phyloP scores from a whole-genome alignment of 2,888 invertebrate species.

The Stomorhina lunata region DNA sequence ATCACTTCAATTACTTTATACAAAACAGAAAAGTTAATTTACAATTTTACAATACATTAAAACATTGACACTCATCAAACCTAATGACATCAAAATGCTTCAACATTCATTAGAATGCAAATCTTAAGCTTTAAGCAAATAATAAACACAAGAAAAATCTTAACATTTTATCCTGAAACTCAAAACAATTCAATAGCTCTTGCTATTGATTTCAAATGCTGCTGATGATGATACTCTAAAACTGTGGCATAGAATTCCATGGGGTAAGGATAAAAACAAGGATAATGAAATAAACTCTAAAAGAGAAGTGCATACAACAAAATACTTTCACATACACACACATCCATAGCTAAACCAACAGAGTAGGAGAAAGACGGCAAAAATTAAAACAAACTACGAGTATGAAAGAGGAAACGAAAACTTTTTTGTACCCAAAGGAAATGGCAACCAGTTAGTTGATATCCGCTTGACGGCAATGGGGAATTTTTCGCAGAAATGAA shows the following conservation, averaged over 20 bases:
- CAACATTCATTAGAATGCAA: no score
- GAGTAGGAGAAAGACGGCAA: background rate
- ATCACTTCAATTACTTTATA: no score
- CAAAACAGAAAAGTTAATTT: no score
- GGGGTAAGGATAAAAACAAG: slow-evolving; percentile 12
- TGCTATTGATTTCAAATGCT: slow-evolving; percentile 35
- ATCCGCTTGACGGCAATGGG: slow-evolving; percentile 23
- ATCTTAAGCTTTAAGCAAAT: background rate
- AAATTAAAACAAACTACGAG: background rate
- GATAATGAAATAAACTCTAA: background rate
- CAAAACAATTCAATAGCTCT: no score
- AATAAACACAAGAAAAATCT: no score
- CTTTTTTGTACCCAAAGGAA: slow-evolving; percentile 39
- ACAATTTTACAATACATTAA: no score
- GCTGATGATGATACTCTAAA: slow-evolving; percentile 5
- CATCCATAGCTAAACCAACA: background rate
- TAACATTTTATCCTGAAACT: no score
- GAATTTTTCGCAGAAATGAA: slow-evolving; percentile 13
- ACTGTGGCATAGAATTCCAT: background rate
- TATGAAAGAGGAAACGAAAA: slow-evolving; percentile 29
- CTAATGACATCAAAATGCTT: no score
- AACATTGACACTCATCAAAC: no score
- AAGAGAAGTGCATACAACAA: background rate
- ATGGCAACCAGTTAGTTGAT: slow-evolving; percentile 51
- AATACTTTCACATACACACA: slow-evolving; percentile 62